phyloP scores from a whole-genome alignment of 2,113 vertebrate species.

The Cavia aperea region DNA sequence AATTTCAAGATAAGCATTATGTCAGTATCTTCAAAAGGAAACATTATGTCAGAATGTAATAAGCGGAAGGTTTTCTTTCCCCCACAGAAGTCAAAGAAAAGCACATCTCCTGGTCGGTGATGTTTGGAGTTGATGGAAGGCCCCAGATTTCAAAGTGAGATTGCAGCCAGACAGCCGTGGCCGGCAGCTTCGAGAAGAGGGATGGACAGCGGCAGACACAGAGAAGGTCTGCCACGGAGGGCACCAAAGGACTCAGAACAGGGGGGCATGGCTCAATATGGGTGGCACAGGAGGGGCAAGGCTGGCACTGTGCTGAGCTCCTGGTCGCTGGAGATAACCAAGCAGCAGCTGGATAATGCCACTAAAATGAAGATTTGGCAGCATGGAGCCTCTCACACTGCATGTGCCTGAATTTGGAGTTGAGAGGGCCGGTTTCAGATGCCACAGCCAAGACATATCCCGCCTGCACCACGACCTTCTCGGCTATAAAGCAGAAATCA shows the following conservation, averaged over 20 bases:
- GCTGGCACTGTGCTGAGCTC: rapidly evolving
- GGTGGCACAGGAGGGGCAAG: too few species aligned
- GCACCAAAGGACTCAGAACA: neutral
- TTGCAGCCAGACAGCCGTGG: neutral
- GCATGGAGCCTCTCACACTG: rapidly evolving
- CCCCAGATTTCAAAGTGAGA: neutral
- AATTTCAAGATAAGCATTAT: neutral
- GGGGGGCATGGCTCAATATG: rapidly evolving
- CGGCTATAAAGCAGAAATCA: neutral
- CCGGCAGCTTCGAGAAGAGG: neutral
- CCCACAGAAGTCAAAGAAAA: neutral
- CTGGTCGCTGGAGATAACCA: neutral
- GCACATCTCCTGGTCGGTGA: neutral
- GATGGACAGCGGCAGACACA: neutral
- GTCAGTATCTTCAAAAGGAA: neutral
- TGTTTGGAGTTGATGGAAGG: neutral
- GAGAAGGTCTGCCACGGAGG: neutral
- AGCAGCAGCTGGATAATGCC: neutral
- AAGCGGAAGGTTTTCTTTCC: neutral
- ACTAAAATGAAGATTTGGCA: neutral
- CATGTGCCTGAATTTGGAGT: neutral
- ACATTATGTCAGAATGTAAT: neutral
- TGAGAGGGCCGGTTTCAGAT: neutral
- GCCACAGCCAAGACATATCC: neutral
- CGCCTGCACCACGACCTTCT: neutral